These are phyloP conservation scores for Bradypodion pumilum DNA, from an alignment of 2,797 vertebrate species.

Conservation along the genomic window DNA sequence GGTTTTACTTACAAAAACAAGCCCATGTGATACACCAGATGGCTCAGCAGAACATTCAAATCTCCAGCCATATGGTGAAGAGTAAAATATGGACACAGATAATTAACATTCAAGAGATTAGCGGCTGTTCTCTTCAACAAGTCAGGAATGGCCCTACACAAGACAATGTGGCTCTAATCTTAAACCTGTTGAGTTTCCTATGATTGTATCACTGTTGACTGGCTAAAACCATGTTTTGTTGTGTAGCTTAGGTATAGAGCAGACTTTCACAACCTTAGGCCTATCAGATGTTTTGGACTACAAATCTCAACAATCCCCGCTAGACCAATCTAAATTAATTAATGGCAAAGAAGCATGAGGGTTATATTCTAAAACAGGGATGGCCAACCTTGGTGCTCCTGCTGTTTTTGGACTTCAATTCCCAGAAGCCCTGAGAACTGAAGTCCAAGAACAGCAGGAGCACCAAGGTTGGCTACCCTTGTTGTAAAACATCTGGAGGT, in stretches of 20 bases:
- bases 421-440: too few relatives aligned
- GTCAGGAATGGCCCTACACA: neutral
- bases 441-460: too few relatives aligned
- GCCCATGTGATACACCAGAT: neutral
- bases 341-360: neutral
- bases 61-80: neutral
- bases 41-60: conserved; percentile 16
- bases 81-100: conserved; percentile 16
- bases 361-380: too few relatives aligned
- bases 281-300: neutral
- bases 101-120: conserved; percentile 31
- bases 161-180: rapidly evolving
- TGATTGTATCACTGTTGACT: neutral
- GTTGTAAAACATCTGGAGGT: neutral
- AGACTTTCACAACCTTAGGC: neutral
- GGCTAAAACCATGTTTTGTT: neutral
- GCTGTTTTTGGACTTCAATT: too few relatives aligned
- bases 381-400: too few relatives aligned
- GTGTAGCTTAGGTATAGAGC: neutral
- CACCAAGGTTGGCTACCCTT: too few relatives aligned
- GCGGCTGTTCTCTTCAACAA: neutral
- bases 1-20: conserved; percentile 21
- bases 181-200: neutral
- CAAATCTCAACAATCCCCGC: neutral
- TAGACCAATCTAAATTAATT: neutral